Percentiles rank a stretch among this genome's conserved stretches.
phyloP scores from a whole-genome alignment of 2,888 invertebrate species.

The Aproaerema taeniolella region DNA sequence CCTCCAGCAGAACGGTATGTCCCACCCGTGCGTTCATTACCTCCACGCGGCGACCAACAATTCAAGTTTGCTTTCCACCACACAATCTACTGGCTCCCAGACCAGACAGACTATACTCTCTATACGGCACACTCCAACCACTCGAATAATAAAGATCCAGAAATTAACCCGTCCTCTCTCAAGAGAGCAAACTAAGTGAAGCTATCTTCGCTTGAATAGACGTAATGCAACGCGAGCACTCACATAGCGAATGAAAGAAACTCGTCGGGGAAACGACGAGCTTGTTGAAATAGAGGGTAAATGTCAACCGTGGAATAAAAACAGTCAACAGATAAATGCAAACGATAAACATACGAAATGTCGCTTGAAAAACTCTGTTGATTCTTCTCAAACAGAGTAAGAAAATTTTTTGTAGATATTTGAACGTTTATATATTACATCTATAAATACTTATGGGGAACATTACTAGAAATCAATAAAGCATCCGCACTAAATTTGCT shows the following conservation, averaged over 20 bases:
- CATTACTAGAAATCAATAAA: constrained; percentile 56
- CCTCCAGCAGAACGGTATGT: constrained; percentile 65
- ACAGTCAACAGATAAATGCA: constrained; percentile 77
- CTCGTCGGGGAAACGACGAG: constrained; percentile 54
- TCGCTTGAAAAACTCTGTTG: constrained; percentile 55
- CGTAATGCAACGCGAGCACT: constrained; percentile 70
- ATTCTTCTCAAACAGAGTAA: constrained; percentile 36
- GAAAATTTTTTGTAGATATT: constrained; percentile 22
- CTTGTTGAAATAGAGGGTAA: constrained; percentile 72
- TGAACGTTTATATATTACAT: not conserved
- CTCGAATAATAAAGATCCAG: constrained; percentile 77
- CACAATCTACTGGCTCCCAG: constrained; percentile 57
- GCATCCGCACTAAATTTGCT: constrained; percentile 61
- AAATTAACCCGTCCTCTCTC: constrained; percentile 70
- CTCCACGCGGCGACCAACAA: constrained; percentile 72
- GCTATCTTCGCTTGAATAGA: constrained; percentile 72
- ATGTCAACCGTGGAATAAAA: constrained; percentile 75
- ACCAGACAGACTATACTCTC: constrained; percentile 62
- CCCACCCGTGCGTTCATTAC: constrained; percentile 75
- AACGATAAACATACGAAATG: constrained; percentile 70
- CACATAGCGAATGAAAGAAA: constrained; percentile 71
- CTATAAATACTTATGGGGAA: not conserved
- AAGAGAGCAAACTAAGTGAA: constrained; percentile 77
- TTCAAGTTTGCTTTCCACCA: constrained; percentile 76
- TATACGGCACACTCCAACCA: constrained; percentile 57